These are phyloP conservation scores for Tuberolachnus salignus DNA, from an alignment of 2,888 invertebrate genomes.

Conservation along the genomic window DNA sequence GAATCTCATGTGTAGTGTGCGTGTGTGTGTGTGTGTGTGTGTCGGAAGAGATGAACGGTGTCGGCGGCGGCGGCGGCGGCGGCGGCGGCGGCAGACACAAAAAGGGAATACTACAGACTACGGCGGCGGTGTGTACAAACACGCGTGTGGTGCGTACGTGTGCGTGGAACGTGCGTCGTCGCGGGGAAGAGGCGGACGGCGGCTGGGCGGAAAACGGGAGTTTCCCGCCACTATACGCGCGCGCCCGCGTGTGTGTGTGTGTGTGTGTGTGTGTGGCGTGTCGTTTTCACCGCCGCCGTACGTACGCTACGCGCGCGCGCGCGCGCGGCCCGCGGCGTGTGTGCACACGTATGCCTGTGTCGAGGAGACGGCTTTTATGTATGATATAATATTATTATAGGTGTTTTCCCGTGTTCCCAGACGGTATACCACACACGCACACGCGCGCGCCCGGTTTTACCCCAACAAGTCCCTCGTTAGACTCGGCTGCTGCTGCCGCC, in stretches of 20 bases:
- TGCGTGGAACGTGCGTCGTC: not conserved
- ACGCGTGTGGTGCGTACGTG: too few species aligned
- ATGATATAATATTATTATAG: not conserved
- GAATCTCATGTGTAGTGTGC: slow-evolving; percentile 17
- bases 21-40: not conserved
- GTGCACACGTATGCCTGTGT: not conserved
- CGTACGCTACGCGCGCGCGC: not conserved
- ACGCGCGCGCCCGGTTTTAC: slow-evolving; percentile 36
- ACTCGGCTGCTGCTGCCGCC: not conserved
- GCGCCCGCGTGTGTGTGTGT: slow-evolving; percentile 5
- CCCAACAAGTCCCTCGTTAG: slow-evolving; percentile 52
- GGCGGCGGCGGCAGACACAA: slow-evolving; percentile 34
- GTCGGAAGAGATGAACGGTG: not conserved
- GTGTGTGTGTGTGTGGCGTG: slow-evolving; percentile 4
- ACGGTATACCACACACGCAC: not conserved
- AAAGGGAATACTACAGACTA: slow-evolving; percentile 28
- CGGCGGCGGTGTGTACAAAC: not conserved
- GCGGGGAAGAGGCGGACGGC: not conserved
- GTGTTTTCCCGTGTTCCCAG: not conserved
- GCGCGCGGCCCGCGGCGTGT: not conserved
- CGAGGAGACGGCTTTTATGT: not conserved
- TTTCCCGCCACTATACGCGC: slow-evolving; percentile 46
- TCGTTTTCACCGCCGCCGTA: not conserved
- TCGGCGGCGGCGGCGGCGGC: not conserved
- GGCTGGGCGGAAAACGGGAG: slow-evolving; percentile 8